Base-by-base conservation (phyloP, 2,888 invertebrate genomes). In the Hydrotaea diabolus region DNA sequence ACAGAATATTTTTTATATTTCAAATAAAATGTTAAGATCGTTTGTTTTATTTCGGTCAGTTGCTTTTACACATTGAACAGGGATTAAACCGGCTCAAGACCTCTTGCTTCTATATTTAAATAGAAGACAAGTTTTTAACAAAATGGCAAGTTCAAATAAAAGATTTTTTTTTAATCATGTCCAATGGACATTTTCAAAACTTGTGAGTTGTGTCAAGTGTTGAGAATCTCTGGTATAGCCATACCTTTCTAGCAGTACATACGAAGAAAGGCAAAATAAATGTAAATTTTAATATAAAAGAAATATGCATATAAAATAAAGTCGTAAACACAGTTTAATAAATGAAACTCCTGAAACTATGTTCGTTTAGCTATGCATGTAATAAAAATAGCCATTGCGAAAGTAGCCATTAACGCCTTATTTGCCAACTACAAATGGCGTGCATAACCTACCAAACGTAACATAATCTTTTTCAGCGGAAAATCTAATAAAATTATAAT, bases 371-470 rank as follows among this genome's bases (percentile, higher is more conserved):
- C 7, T 11, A 8, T 77, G 17, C 19, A 66, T 8, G 66, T 62
- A 31, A 19, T 66, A 66, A 43, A 39, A 39, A 46, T 69, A 15
- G 69, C 15, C 69, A 15, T 46, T 69, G 69, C 46, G 46, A 69
- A 66, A 46, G 43, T 69, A 85, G 78, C 83, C 78, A 82, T 80
- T 83, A 76, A 82, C 72, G 66, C 80, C 76, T 23, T 55, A 64
- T 55, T 76, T 62, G 76, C 71, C 36, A 76, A 76, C 59, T 55
- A 46, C 72, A 82, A 77, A 82, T 86, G 62, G 86, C 87, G 86
- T 86, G 87, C 36, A 7, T 23, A 46, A 21, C 23, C 0, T 2
- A 23, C 46, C 23, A 15, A 19, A 19, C 55, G 36, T 23, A 46
- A 62, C 59, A n/a, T 46, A 46, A 23, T 69, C 43, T 69, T 77